Evolutionary conservation across 2,888 invertebrate genomes (phyloP).

Genomic region (Megaustenia siamemsis): DNA sequence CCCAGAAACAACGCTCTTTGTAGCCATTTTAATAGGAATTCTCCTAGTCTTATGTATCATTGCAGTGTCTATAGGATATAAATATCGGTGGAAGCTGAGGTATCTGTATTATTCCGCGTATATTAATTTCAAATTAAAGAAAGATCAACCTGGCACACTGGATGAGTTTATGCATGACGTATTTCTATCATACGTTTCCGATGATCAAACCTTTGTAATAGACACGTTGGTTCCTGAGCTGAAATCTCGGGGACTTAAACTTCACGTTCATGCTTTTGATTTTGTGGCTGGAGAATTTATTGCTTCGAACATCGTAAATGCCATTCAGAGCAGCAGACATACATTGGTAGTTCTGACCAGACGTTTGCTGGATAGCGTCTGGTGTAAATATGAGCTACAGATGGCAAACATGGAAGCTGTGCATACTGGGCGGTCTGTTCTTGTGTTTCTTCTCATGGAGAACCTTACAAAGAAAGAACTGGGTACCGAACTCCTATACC

Average conservation of each 20-base stretch:
- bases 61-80: slow-evolving; percentile 24
- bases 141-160: background rate
- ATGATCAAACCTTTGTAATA: slow-evolving; percentile 32
- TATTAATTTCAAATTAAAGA: background rate
- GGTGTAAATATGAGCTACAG: slow-evolving; percentile 51
- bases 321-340: slow-evolving; percentile 40
- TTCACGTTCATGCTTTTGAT: slow-evolving; percentile 43
- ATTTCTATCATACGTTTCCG: slow-evolving; percentile 30
- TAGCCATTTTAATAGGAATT: background rate
- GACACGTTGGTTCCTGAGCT: slow-evolving; percentile 9
- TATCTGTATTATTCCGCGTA: slow-evolving; percentile 45
- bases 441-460: slow-evolving; percentile 50
- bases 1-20: background rate
- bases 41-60: background rate
- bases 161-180: slow-evolving; percentile 33
- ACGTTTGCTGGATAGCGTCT: slow-evolving; percentile 27
- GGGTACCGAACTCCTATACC: slow-evolving; percentile 29
- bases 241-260: slow-evolving; percentile 16
- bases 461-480: slow-evolving; percentile 20
- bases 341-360: slow-evolving; percentile 48
- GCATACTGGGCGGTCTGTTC: slow-evolving; percentile 40
- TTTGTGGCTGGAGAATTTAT: slow-evolving; percentile 33
- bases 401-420: slow-evolving; percentile 50
- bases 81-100: slow-evolving; percentile 48
- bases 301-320: slow-evolving; percentile 30